Percentiles rank a stretch among this genome's conserved stretches.
Conservation (phyloP, 2,888 invertebrate genomes). For the Lasiommata megera region DNA sequence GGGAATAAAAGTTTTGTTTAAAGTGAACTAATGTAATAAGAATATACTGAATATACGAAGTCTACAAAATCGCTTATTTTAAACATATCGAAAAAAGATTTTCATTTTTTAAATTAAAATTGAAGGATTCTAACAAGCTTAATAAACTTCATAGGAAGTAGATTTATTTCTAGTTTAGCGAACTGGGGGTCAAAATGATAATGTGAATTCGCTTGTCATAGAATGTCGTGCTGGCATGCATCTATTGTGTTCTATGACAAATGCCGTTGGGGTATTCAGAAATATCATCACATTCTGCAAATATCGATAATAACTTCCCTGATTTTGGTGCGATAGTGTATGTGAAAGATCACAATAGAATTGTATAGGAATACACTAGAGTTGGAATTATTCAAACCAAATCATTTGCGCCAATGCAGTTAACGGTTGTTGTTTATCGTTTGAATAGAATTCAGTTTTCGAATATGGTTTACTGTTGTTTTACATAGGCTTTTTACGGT, state of each 20-base stretch:
- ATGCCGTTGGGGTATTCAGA: background rate
- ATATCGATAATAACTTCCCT: background rate
- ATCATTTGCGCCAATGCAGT: constrained; percentile 1
- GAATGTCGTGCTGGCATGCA: background rate
- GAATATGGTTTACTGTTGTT: background rate
- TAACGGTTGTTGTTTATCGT: constrained; percentile 2
- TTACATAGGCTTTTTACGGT: too few relatives aligned
- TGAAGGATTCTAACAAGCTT: too few relatives aligned
- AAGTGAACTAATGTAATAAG: too few relatives aligned
- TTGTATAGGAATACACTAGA: background rate
- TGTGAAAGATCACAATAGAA: background rate
- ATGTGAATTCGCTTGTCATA: background rate
- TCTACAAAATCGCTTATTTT: too few relatives aligned
- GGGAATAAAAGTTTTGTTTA: too few relatives aligned
- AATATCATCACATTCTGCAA: constrained; percentile 1
- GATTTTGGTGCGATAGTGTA: background rate
- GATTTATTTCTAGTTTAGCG: background rate
- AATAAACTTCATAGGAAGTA: background rate
- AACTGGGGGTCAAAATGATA: background rate
- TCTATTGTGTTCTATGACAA: background rate
- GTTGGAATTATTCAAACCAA: background rate
- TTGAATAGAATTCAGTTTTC: background rate
- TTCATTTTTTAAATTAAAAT: too few relatives aligned
- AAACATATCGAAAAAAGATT: too few relatives aligned
- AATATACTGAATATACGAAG: too few relatives aligned